A percentile compares a stretch with the other conserved stretches of the same genome.
Conservation (phyloP, 2,888 invertebrate species). For the Meandrusa payeni region DNA sequence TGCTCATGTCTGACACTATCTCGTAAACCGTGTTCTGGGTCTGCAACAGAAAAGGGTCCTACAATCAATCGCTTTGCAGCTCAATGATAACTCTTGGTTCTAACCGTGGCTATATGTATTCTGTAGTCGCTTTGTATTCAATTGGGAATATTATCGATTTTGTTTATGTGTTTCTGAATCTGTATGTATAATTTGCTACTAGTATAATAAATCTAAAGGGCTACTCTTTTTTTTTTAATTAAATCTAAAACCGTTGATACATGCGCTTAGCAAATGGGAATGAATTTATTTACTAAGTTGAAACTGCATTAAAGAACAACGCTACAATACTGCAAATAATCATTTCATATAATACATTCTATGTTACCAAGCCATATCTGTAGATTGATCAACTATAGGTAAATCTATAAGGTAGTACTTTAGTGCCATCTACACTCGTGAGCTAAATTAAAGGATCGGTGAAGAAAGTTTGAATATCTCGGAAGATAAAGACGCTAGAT, state of each 20-base stretch:
- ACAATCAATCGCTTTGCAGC: slow-evolving; percentile 78
- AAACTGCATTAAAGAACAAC: neutral
- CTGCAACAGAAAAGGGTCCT: slow-evolving; percentile 85
- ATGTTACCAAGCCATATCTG: no score
- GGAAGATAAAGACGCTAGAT: no score
- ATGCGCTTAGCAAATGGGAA: slow-evolving; percentile 36
- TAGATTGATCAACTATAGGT: slow-evolving; percentile 1
- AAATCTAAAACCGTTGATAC: no score
- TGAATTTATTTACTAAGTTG: slow-evolving; percentile 18
- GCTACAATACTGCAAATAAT: neutral
- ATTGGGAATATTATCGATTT: no score
- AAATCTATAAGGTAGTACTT: slow-evolving; percentile 22
- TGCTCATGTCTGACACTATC: slow-evolving; percentile 98
- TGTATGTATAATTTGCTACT: no score
- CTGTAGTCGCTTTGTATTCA: slow-evolving; percentile 33
- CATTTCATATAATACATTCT: neutral
- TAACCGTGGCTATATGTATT: slow-evolving; percentile 39
- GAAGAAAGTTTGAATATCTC: no score
- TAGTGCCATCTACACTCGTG: slow-evolving; percentile 52
- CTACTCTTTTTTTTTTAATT: no score
- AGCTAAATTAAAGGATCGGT: no score
- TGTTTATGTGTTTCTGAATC: no score
- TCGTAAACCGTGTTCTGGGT: slow-evolving; percentile 99
- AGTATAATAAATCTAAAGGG: no score
- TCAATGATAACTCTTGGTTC: slow-evolving; percentile 56